A percentile compares a stretch with the other conserved stretches of the same genome.
Evolutionary conservation across 2,888 invertebrate species (phyloP).

Genomic region (Cistogaster globosa): DNA sequence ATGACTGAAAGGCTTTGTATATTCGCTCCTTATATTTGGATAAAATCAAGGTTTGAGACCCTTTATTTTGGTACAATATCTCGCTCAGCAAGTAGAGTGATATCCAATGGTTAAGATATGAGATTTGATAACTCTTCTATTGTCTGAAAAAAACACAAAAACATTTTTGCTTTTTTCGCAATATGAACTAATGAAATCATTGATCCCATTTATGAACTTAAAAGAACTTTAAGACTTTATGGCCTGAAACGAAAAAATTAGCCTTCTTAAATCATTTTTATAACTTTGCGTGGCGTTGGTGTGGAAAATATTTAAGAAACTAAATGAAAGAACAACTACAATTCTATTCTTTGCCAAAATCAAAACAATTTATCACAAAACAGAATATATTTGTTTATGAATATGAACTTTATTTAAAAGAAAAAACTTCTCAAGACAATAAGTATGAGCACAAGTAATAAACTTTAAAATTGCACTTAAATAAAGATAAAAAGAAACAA

Average conservation of each 20-base stretch:
- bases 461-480: constrained; percentile 64
- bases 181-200: not conserved
- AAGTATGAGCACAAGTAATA: constrained; percentile 42
- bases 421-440: constrained; percentile 17
- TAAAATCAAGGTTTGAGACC: too few species aligned
- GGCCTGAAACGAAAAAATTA: constrained; percentile 19
- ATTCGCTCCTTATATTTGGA: too few species aligned
- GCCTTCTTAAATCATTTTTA: constrained; percentile 68
- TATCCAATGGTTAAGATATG: too few species aligned
- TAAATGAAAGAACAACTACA: constrained; percentile 31
- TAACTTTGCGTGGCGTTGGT: constrained; percentile 65
- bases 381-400: constrained; percentile 28
- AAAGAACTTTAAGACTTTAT: not conserved
- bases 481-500: constrained; percentile 22
- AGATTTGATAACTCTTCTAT: too few species aligned
- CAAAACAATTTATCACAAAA: constrained; percentile 63
- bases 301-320: constrained; percentile 65
- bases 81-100: too few species aligned
- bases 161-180: not conserved
- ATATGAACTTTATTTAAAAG: constrained; percentile 43
- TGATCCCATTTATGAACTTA: not conserved
- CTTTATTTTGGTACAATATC: too few species aligned
- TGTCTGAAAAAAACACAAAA: too few species aligned
- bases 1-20: too few species aligned
- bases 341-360: constrained; percentile 63